Evolutionary conservation across 35 echinoderm and acorn worm species (phyloP).

Genomic region (Apostichopus parvimensis): DNA sequence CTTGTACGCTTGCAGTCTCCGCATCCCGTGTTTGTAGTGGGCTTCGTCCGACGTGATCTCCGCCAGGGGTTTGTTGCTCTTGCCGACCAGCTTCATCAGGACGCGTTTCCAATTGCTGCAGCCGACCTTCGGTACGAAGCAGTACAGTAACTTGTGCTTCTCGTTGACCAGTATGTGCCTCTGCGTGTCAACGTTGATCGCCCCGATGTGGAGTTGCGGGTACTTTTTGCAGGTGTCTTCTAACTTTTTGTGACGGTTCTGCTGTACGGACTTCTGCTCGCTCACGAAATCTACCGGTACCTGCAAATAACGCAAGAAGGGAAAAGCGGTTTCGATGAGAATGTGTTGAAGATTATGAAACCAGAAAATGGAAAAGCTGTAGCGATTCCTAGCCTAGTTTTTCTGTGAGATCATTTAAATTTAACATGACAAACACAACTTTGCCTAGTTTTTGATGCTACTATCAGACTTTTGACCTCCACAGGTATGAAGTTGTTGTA

Average conservation of each 20-base stretch:
- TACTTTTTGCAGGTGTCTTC: constrained; percentile 53
- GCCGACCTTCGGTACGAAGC: constrained; percentile 74
- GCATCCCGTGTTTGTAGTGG: constrained; percentile 88
- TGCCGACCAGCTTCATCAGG: constrained; percentile 70
- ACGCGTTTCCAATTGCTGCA: constrained; percentile 97
- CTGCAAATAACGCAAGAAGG: background rate
- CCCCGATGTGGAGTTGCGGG: constrained; percentile 58
- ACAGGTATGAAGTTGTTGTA: too few relatives aligned
- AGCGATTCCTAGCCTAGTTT: too few relatives aligned
- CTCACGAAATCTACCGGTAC: constrained; percentile 58
- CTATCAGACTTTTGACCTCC: too few relatives aligned
- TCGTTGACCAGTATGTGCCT: constrained; percentile 87
- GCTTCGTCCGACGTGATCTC: constrained; percentile 82
- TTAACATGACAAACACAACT: too few relatives aligned
- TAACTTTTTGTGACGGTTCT: constrained; percentile 36
- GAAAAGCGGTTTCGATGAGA: background rate
- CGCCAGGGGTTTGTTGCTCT: constrained; percentile 32
- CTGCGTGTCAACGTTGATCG: constrained; percentile 62
- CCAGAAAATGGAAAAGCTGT: too few relatives aligned
- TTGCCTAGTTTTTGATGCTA: too few relatives aligned
- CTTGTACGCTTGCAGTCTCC: constrained; percentile 60
- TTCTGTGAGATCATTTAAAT: too few relatives aligned
- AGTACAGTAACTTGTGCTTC: constrained; percentile 85
- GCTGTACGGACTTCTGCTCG: constrained; percentile 54
- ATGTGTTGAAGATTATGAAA: too few relatives aligned